Conservation (phyloP, 2,888 invertebrate genomes). For the Vesta saturnalis region DNA sequence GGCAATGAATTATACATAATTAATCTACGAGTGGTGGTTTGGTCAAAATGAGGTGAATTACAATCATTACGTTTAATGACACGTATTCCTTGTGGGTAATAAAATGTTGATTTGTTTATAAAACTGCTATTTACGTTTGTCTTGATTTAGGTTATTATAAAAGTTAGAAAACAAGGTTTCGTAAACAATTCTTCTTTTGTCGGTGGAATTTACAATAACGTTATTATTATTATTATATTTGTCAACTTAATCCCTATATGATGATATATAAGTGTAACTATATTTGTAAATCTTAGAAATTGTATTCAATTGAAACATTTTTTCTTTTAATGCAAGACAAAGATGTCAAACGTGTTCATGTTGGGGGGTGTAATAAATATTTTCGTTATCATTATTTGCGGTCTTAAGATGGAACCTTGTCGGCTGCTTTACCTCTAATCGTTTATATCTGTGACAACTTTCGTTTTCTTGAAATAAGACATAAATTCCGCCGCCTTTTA, state of each 20-base stretch:
- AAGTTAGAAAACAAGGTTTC: neutral
- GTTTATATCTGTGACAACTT: slow-evolving; percentile 32
- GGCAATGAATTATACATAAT: too few species aligned
- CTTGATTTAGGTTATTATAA: neutral
- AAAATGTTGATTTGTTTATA: too few species aligned
- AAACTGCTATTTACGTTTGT: neutral
- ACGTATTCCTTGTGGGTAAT: too few species aligned
- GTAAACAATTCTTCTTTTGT: neutral
- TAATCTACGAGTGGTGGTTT: too few species aligned
- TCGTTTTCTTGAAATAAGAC: slow-evolving; percentile 38
- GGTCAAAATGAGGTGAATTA: too few species aligned
- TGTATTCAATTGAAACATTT: neutral
- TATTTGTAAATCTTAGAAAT: neutral
- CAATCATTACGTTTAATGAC: too few species aligned
- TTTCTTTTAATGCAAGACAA: slow-evolving; percentile 17
- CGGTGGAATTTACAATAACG: neutral
- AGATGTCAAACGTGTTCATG: slow-evolving; percentile 28
- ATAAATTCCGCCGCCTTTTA: slow-evolving; percentile 32
- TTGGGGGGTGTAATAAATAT: slow-evolving; percentile 31
- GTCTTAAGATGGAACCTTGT: slow-evolving; percentile 28
- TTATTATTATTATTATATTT: neutral
- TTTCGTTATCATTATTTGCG: slow-evolving; percentile 37
- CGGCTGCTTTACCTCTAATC: slow-evolving; percentile 36
- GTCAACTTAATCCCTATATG: neutral
- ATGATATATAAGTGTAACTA: neutral